Evolutionary conservation across 2,797 vertebrate species (phyloP).

Genomic region (Poeciliopsis turneri): DNA sequence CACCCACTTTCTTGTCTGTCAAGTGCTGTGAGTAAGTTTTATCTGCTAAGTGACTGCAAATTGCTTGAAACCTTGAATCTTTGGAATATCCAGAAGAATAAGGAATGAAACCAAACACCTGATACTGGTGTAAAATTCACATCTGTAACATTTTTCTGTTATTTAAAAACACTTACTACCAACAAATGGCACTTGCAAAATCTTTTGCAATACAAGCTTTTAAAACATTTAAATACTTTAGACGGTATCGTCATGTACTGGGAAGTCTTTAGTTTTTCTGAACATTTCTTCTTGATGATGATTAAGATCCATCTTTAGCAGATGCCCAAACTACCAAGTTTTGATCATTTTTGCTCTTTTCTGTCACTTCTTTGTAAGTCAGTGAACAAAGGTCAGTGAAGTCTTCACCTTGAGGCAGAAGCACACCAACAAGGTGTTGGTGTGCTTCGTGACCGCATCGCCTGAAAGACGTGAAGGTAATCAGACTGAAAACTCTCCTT

Average conservation of each 20-base stretch:
- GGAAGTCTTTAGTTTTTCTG: background rate
- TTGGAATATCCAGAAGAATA: background rate
- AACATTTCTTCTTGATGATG: background rate
- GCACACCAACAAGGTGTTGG: too few species aligned
- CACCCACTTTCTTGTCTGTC: background rate
- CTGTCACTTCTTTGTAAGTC: background rate
- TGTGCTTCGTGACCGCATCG: background rate
- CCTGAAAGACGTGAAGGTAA: background rate
- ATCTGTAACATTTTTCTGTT: background rate
- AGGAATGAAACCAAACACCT: background rate
- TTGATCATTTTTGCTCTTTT: background rate
- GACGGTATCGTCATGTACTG: background rate
- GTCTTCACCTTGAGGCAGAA: background rate
- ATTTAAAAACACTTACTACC: background rate
- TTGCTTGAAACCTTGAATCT: background rate
- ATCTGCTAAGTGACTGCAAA: background rate
- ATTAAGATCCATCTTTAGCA: background rate
- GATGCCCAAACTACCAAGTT: background rate
- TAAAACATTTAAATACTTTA: background rate
- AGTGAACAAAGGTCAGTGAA: background rate
- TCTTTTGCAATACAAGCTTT: background rate
- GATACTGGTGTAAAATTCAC: background rate
- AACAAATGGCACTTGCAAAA: background rate
- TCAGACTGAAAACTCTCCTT: background rate
- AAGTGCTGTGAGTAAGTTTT: background rate